Conservation (phyloP, 2,113 vertebrate genomes). For the Perca schrenkii region DNA sequence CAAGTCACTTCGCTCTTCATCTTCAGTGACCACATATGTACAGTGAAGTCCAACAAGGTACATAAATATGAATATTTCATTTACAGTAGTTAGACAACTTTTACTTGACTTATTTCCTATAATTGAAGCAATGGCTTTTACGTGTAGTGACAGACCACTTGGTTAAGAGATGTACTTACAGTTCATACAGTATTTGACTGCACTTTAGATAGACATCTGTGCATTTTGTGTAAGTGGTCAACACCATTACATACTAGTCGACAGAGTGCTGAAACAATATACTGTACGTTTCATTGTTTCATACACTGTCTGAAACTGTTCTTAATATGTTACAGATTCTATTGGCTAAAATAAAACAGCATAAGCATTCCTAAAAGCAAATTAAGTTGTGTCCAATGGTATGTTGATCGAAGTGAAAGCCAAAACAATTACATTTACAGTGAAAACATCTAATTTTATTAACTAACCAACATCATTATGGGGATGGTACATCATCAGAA, state of each 20-base stretch:
- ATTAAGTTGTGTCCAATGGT: neutral
- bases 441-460: conserved; percentile 63
- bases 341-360: conserved; percentile 17
- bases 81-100: conserved; percentile 22
- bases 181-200: conserved; percentile 17
- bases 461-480: conserved; percentile 37
- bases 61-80: neutral
- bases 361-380: conserved; percentile 21
- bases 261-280: conserved; percentile 18
- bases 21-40: conserved; percentile 14
- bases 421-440: conserved; percentile 59
- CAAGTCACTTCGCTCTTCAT: conserved; percentile 26
- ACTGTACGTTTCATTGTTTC: conserved; percentile 2
- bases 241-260: conserved; percentile 12
- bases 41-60: conserved; percentile 15
- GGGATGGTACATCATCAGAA: conserved; percentile 24
- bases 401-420: neutral
- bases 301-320: conserved; percentile 7
- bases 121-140: neutral
- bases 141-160: neutral
- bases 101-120: conserved; percentile 5
- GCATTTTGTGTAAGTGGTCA: conserved; percentile 26
- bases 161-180: conserved; percentile 20
- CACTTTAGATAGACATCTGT: neutral
- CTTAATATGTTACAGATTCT: conserved; percentile 13